phyloP scores from a whole-genome alignment of 2,888 invertebrate species.

The Coremacera marginata region DNA sequence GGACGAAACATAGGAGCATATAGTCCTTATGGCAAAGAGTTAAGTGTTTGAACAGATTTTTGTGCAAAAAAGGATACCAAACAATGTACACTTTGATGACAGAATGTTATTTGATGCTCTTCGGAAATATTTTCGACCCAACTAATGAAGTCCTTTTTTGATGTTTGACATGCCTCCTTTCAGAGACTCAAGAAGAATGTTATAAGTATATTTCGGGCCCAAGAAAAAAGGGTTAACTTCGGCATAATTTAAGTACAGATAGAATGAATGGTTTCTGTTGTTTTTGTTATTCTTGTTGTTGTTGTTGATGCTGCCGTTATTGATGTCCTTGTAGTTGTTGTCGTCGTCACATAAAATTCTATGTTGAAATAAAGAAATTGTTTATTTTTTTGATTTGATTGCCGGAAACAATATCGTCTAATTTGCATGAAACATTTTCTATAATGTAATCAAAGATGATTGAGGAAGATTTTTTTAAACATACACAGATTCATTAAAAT shows the following conservation, averaged over 20 bases:
- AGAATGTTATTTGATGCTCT: conserved; percentile 15
- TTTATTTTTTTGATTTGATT: not conserved
- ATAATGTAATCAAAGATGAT: not conserved
- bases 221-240: not conserved
- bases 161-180: not conserved
- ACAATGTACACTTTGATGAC: not conserved
- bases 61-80: conserved; percentile 7
- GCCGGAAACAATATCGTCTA: not conserved
- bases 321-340: not conserved
- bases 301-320: not conserved
- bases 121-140: conserved; percentile 11
- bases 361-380: not conserved
- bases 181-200: not conserved
- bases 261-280: too few relatives aligned
- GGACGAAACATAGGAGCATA: not conserved
- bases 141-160: conserved; percentile 22
- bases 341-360: not conserved
- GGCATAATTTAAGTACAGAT: conserved; percentile 4
- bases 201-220: not conserved
- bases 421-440: not conserved
- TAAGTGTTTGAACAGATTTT: conserved; percentile 16
- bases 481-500: not conserved
- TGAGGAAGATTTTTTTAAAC: not conserved
- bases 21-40: not conserved
- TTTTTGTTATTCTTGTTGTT: not conserved